Evolutionary conservation across 2,888 invertebrate species (phyloP).

Genomic region (Phaedon cochleariae): DNA sequence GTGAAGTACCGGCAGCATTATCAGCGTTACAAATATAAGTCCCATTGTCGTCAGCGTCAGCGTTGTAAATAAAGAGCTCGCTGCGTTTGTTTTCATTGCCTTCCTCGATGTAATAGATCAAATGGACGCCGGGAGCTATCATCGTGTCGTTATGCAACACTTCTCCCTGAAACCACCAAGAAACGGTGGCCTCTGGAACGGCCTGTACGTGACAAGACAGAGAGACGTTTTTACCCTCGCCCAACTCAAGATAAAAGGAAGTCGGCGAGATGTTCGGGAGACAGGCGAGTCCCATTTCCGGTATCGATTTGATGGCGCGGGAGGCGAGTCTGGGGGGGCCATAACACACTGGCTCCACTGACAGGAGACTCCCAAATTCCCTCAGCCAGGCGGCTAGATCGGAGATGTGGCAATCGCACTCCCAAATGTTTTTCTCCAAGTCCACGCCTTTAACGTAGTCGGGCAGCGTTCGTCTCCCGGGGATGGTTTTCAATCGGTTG

Average conservation of each 20-base stretch:
- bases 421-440: conserved; percentile 87
- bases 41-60: conserved; percentile 82
- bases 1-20: conserved; percentile 81
- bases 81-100: conserved; percentile 78
- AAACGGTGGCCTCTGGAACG: conserved; percentile 81
- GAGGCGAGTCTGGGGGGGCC: conserved; percentile 75
- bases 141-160: conserved; percentile 79
- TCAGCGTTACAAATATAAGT: conserved; percentile 86
- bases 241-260: conserved; percentile 78
- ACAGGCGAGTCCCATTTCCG: conserved; percentile 78
- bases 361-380: conserved; percentile 78
- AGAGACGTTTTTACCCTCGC: conserved; percentile 83
- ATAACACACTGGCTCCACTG: conserved; percentile 80
- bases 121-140: conserved; percentile 71
- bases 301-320: conserved; percentile 72
- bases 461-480: conserved; percentile 76
- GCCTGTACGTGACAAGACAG: conserved; percentile 83
- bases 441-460: conserved; percentile 76
- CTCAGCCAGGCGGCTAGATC: conserved; percentile 82
- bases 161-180: conserved; percentile 86
- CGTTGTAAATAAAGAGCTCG: conserved; percentile 81
- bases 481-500: conserved; percentile 79
- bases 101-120: conserved; percentile 77
- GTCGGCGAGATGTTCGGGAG: conserved; percentile 81
- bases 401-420: conserved; percentile 84